These are phyloP conservation scores for Daktulosphaira vitifoliae DNA, from an alignment of 1,140 invertebrate genomes.

Conservation along the genomic window DNA sequence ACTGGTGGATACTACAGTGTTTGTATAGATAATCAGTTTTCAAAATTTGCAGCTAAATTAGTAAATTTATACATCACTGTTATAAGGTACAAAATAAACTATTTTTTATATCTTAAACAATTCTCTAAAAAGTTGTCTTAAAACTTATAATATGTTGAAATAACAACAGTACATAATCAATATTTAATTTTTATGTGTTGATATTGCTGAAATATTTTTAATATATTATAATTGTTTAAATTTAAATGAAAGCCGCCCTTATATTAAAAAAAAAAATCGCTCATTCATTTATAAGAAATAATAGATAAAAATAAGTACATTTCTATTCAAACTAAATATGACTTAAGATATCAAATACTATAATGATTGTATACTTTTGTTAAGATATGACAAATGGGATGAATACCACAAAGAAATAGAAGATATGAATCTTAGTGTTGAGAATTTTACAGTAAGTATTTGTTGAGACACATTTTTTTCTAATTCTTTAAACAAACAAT, in stretches of 20 bases:
- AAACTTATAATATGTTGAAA: no score
- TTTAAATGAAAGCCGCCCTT: no score
- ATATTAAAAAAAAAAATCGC: no score
- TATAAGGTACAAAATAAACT: constrained; percentile 65
- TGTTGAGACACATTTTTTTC: constrained; percentile 20
- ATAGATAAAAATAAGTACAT: no score
- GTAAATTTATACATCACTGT: constrained; percentile 90
- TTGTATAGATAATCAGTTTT: constrained; percentile 92
- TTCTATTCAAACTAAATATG: no score
- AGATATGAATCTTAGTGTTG: constrained; percentile 74
- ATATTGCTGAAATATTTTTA: no score
- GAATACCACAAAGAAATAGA: constrained; percentile 82
- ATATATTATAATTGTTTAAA: no score
- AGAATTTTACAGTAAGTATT: constrained; percentile 74
- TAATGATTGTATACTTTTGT: constrained; percentile 9
- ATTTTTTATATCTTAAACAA: no score
- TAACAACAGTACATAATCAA: no score
- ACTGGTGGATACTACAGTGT: constrained; percentile 82
- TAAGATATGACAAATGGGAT: constrained; percentile 83
- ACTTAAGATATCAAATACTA: not conserved
- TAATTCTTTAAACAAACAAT: not conserved
- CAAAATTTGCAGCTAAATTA: constrained; percentile 80
- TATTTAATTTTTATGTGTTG: no score
- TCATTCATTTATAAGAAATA: no score
- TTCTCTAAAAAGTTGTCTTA: no score